Percentiles rank a stretch among this genome's conserved stretches.
phyloP scores from a whole-genome alignment of 2,888 invertebrate species.

The Cremastinae sp. region DNA sequence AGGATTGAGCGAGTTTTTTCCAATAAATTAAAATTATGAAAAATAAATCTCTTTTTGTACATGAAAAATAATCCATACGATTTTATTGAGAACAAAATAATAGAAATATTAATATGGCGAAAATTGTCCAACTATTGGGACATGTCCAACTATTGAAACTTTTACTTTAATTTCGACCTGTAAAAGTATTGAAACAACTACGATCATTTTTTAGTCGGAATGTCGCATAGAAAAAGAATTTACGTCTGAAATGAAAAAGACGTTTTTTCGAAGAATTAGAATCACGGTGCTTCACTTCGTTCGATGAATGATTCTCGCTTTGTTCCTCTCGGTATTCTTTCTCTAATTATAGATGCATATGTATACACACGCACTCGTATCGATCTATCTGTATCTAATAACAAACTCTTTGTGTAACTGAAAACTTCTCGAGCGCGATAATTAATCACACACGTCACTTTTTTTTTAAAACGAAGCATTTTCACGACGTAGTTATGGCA shows the following conservation, averaged over 20 bases:
- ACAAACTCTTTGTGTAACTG: conserved; percentile 60
- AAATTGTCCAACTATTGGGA: no score
- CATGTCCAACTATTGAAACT: no score
- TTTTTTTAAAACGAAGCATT: neutral
- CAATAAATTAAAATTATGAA: no score
- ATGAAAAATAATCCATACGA: no score
- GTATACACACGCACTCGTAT: conserved; percentile 5
- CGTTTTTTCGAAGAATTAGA: neutral
- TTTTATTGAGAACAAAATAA: no score
- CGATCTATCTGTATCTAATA: conserved; percentile 43
- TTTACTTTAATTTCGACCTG: no score
- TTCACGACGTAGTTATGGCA: neutral
- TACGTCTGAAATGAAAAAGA: no score
- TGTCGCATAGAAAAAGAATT: neutral
- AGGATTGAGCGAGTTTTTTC: no score
- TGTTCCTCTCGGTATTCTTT: conserved; percentile 36
- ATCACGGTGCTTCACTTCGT: conserved; percentile 1
- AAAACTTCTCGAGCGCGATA: conserved; percentile 44
- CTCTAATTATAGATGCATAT: neutral
- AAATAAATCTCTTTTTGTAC: no score
- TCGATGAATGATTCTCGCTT: conserved; percentile 38
- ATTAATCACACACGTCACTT: conserved; percentile 18
- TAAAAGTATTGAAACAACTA: no score
- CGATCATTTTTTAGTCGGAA: no score
- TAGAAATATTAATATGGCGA: no score